phyloP scores from a whole-genome alignment of 2,797 vertebrate species.

The Gallinago solitaria region DNA sequence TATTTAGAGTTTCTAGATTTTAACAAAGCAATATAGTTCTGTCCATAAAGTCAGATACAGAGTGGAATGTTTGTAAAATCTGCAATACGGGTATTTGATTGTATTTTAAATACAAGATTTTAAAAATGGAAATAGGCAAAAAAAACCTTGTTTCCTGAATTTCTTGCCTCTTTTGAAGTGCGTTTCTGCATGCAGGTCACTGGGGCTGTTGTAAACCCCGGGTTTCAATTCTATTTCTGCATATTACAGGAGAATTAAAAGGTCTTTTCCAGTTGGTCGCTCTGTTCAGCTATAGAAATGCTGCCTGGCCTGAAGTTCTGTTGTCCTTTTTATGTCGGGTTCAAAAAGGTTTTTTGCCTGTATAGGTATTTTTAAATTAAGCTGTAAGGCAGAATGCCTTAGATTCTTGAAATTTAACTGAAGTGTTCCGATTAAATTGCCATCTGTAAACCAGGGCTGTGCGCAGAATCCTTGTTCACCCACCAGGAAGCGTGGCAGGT shows the following conservation, averaged over 20 bases:
- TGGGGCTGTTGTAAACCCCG: neutral
- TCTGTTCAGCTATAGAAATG: neutral
- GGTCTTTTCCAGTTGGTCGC: neutral
- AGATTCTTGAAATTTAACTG: constrained; percentile 4
- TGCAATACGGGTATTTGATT: constrained; percentile 76
- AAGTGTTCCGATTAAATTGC: neutral
- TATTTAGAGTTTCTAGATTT: constrained; percentile 58
- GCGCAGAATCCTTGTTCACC: neutral
- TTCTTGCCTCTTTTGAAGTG: neutral
- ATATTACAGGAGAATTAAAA: neutral
- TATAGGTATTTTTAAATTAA: constrained; percentile 58
- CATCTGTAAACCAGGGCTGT: constrained; percentile 60
- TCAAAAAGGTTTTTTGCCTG: constrained; percentile 56
- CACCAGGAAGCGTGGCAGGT: neutral
- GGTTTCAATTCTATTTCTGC: neutral
- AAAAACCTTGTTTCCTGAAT: neutral
- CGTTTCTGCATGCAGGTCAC: neutral
- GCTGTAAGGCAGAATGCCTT: constrained; percentile 59
- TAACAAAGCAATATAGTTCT: constrained; percentile 78
- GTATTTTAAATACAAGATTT: constrained; percentile 55
- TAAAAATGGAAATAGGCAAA: neutral
- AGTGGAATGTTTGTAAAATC: constrained; percentile 68
- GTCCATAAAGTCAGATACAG: constrained; percentile 60
- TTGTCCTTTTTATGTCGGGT: constrained; percentile 61
- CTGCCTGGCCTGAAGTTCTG: constrained; percentile 60